Base-by-base conservation (phyloP, 2,888 invertebrate genomes). In the Dicyrtoma fusca region DNA sequence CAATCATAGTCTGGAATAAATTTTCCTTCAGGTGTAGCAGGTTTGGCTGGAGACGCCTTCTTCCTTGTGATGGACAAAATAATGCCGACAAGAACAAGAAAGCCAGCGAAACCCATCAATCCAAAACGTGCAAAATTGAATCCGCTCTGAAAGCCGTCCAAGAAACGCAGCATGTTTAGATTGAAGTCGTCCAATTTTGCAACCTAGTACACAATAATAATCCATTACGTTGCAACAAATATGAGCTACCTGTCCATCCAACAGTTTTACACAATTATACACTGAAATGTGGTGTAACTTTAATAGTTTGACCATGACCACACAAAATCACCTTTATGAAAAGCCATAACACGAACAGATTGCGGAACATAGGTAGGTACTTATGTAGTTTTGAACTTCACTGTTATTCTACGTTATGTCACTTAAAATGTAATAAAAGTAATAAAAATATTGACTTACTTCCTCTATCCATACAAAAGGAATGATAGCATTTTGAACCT, bases 391-490 rank as follows among this genome's bases (percentile, higher is more conserved):
- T n/a, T n/a, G n/a, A n/a, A n/a, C n/a, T n/a, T n/a, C n/a, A n/a
- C n/a, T n/a, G n/a, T n/a, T n/a, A n/a, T n/a, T n/a, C n/a, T n/a
- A n/a, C n/a, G n/a, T n/a, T n/a, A n/a, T n/a, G n/a, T n/a, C n/a
- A n/a, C n/a, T n/a, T n/a, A n/a, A n/a, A n/a, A n/a, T n/a, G n/a
- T n/a, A n/a, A n/a, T n/a, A n/a, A n/a, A n/a, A n/a, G n/a, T n/a
- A n/a, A n/a, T n/a, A n/a, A n/a, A n/a, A n/a, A n/a, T n/a, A n/a
- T n/a, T n/a, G 42, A 61, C 65, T 17, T 70, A 76, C 76, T 69
- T 81, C 81, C 45, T 81, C 79, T 4, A 78, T 74, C 82, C 82
- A 82, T 1, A 81, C 66, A 47, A 81, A 49, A 1, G 82, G 82
- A 10, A 81, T 63, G 11, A 80, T 71, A 21, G 81, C 74, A 6